Conservation (phyloP, 2,797 vertebrate genomes). For the Taenioides sp. region DNA sequence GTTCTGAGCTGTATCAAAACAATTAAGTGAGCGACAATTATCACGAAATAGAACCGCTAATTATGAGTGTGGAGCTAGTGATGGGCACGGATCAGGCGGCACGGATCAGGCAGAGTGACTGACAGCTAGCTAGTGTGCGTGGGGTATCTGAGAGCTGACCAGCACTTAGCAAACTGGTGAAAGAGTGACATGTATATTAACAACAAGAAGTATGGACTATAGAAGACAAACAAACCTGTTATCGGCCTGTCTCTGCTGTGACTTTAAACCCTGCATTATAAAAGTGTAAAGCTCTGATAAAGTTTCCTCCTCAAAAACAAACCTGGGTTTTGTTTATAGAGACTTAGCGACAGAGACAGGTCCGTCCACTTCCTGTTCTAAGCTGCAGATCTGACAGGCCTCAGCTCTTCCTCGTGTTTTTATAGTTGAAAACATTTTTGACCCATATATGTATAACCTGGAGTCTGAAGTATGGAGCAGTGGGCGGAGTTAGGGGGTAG, state of each 20-base stretch:
- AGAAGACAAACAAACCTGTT: background rate
- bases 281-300: too few relatives aligned
- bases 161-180: constrained; percentile 17
- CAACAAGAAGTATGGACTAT: background rate
- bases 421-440: too few relatives aligned
- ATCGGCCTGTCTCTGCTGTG: background rate
- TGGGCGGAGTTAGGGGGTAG: too few relatives aligned
- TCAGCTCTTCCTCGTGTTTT: too few relatives aligned
- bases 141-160: constrained; percentile 51
- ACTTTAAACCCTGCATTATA: background rate
- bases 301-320: too few relatives aligned
- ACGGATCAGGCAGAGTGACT: constrained; percentile 43
- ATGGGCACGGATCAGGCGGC: constrained; percentile 59
- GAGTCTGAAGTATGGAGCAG: too few relatives aligned
- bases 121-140: constrained; percentile 40
- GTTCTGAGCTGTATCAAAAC: constrained; percentile 53
- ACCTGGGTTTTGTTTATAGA: too few relatives aligned
- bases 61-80: constrained; percentile 56
- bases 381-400: too few relatives aligned
- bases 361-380: too few relatives aligned
- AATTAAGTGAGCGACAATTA: constrained; percentile 67
- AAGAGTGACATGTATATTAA: background rate
- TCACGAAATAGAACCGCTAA: constrained; percentile 50
- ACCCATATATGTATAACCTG: too few relatives aligned
- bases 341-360: too few relatives aligned